Conservation (phyloP, 2,888 invertebrate species). For the Zaprionus lineosus region DNA sequence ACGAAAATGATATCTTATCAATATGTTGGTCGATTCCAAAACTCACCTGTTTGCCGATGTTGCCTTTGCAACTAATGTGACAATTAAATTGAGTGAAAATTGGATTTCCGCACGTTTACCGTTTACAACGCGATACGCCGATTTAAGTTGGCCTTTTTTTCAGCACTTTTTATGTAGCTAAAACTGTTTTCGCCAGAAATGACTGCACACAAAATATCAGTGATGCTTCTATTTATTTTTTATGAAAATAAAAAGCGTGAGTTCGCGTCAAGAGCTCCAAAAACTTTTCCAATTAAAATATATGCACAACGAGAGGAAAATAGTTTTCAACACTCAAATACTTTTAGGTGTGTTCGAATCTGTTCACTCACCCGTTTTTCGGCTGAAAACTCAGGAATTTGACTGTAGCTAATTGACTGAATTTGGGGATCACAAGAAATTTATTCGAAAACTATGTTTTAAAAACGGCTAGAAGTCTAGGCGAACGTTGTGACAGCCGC, state of each 20-base stretch:
- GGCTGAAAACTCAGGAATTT: slow-evolving; percentile 4
- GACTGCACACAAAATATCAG: background rate
- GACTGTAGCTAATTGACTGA: background rate
- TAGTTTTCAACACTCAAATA: background rate
- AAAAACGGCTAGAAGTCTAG: slow-evolving; percentile 23
- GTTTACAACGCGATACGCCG: slow-evolving; percentile 23
- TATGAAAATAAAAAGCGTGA: slow-evolving; percentile 8
- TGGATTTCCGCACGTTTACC: slow-evolving; percentile 39
- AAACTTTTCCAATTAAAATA: slow-evolving; percentile 40
- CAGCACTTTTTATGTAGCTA: slow-evolving; percentile 23
- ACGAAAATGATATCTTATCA: background rate
- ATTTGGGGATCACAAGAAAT: slow-evolving; percentile 15
- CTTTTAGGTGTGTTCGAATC: background rate
- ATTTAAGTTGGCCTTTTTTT: slow-evolving; percentile 15
- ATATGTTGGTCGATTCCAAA: background rate
- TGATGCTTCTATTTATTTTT: slow-evolving; percentile 7
- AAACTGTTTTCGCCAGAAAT: slow-evolving; percentile 13
- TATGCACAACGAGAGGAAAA: slow-evolving; percentile 16
- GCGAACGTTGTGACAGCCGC: slow-evolving; percentile 11
- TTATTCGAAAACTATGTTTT: slow-evolving; percentile 32
- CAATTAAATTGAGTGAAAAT: slow-evolving; percentile 35
- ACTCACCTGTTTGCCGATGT: slow-evolving; percentile 31
- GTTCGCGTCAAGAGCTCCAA: slow-evolving; percentile 25
- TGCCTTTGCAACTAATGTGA: slow-evolving; percentile 9
- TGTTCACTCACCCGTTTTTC: background rate